Evolutionary conservation across 2,797 vertebrate genomes (phyloP).

Genomic region (Acipenser transmontanus): DNA sequence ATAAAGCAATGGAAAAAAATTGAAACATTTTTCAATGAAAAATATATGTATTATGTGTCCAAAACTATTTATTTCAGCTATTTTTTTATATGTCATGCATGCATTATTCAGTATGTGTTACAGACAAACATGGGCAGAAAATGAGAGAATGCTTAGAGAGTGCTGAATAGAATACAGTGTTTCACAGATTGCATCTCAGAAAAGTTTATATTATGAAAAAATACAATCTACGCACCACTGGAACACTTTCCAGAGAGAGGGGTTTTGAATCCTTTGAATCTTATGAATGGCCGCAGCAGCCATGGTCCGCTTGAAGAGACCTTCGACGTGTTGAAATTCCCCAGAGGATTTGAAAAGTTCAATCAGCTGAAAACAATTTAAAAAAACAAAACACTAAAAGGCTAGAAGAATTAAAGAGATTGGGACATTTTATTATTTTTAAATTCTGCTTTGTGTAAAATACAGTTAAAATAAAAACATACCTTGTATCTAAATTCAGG

Average conservation of each 20-base stretch:
- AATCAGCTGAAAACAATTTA: constrained; percentile 46
- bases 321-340: constrained; percentile 61
- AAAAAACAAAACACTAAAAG: not conserved
- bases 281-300: constrained; percentile 42
- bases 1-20: no score
- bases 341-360: constrained; percentile 45
- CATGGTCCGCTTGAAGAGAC: constrained; percentile 70
- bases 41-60: no score
- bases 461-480: constrained; percentile 37
- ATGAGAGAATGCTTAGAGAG: no score
- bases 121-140: no score
- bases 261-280: constrained; percentile 77
- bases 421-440: no score
- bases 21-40: no score
- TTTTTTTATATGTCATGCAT: no score
- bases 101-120: no score
- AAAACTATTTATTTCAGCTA: no score
- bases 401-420: not conserved
- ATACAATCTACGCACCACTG: constrained; percentile 60
- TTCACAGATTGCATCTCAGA: no score
- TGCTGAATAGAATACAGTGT: no score
- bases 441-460: not conserved
- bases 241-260: constrained; percentile 70
- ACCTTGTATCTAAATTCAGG: constrained; percentile 75
- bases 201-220: no score